Evolutionary conservation across 2,888 invertebrate genomes (phyloP), one percentile per base, ranked within the genome.

Genomic region (Plusia festucae): DNA sequence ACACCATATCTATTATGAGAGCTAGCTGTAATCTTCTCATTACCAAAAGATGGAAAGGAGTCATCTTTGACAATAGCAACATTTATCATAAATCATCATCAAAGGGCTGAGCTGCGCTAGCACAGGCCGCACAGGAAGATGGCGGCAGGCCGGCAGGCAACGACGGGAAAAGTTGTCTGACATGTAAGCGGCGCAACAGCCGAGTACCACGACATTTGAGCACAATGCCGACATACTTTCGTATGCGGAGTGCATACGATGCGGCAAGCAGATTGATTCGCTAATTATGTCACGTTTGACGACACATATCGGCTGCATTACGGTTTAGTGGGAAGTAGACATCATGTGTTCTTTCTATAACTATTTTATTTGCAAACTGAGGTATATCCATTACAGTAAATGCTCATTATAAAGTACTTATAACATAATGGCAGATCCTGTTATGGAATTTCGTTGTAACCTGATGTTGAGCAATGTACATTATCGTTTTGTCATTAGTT

Each of bases 91-190:
- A 22, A 9, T n/a, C 20, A n/a, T 51, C 18, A 24, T 44, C 9
- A 22, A 40, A 58, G 7, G 15, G 15, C 13, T 20, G 16, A 49
- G n/a, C 30, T 40, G 60, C 32, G 56, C 22, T 15, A 20, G 34
- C 32, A 24, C 44, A 57, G 8, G 24, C 32, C 8, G 51, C 55
- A 62, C 57, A 55, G 51, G 53, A 64, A 73, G 44, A 71, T 71
- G 66, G 73, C 75, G 66, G 65, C 69, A 71, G 60, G 27, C 11
- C 32, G 54, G 57, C 65, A 73, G 56, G 51, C 16, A 24, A 16
- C 34, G 69, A 76, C 67, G 76, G 79, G 76, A 82, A 82, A 82
- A 81, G 73, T 78, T 65, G 81, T 81, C 57, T 61, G 73, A 76
- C 76, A 78, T 68, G 76, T 79, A 65, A 40, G 51, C 65, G 66